Evolutionary conservation across 2,888 invertebrate genomes (phyloP).

Genomic region (Diplazon laetatorius): DNA sequence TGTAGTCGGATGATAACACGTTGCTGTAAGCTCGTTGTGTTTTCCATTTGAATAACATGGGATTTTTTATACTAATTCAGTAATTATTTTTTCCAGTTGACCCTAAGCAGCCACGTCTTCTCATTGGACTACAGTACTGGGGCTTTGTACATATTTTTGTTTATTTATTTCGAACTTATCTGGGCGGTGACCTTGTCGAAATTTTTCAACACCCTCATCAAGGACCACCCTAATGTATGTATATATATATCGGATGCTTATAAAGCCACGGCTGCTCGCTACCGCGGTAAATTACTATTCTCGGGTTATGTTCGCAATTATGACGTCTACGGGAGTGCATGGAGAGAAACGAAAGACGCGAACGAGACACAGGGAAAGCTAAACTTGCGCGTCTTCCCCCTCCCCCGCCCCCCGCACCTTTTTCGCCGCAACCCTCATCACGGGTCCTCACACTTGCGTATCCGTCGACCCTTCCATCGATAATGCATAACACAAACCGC

Average conservation of each 20-base stretch:
- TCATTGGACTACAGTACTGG: too few species aligned
- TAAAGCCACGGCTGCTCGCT: slow-evolving; percentile 57
- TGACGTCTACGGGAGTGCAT: slow-evolving; percentile 60
- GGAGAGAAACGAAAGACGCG: background rate
- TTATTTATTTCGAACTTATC: too few species aligned
- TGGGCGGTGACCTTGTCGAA: too few species aligned
- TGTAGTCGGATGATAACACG: too few species aligned
- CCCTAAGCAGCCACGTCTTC: too few species aligned
- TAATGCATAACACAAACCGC: slow-evolving; percentile 13
- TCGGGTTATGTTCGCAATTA: slow-evolving; percentile 69
- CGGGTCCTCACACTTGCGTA: background rate
- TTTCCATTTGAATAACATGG: too few species aligned
- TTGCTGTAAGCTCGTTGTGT: too few species aligned
- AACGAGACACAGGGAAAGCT: background rate
- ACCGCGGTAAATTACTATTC: slow-evolving; percentile 70
- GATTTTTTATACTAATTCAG: too few species aligned
- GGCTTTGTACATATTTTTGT: too few species aligned
- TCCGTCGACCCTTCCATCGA: slow-evolving; percentile 18
- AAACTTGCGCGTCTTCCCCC: background rate
- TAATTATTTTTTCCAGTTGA: too few species aligned
- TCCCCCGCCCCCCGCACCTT: background rate
- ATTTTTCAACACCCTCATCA: too few species aligned
- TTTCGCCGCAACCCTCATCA: too few species aligned
- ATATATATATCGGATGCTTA: slow-evolving; percentile 25
- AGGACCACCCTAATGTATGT: background rate